These are phyloP conservation scores for Cyanocitta stelleri DNA, from an alignment of 2,113 vertebrate genomes.

Conservation along the genomic window DNA sequence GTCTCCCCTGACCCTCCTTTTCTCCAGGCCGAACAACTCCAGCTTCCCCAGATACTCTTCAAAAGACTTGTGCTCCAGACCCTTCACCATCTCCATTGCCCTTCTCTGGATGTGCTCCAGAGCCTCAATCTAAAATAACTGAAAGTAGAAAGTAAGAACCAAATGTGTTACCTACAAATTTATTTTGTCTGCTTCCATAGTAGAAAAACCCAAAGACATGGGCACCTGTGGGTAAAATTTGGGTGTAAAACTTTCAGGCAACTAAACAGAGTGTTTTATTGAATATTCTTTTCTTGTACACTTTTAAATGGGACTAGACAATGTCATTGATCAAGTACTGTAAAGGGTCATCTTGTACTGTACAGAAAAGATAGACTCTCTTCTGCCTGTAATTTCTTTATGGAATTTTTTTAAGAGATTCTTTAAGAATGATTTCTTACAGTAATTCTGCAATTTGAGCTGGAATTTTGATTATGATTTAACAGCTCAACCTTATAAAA, in stretches of 20 bases:
- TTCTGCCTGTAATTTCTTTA: not conserved
- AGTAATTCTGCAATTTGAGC: not conserved
- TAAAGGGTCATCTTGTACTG: not conserved
- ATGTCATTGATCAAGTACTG: not conserved
- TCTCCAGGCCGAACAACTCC: not conserved
- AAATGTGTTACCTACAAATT: not conserved
- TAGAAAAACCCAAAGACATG: not conserved
- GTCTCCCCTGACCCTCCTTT: not conserved
- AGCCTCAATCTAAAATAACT: not conserved
- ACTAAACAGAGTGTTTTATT: not conserved
- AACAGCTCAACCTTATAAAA: not conserved
- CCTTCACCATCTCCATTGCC: not conserved
- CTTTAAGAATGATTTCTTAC: not conserved
- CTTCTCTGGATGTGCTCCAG: rapidly evolving
- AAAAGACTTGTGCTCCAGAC: not conserved
- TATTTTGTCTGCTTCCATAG: not conserved
- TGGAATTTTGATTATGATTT: not conserved
- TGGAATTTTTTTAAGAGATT: not conserved
- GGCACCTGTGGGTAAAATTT: not conserved
- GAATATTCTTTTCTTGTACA: not conserved
- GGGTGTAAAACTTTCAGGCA: not conserved
- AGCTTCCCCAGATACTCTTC: not conserved
- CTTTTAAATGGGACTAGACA: not conserved
- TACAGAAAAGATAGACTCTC: not conserved
- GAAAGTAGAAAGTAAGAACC: not conserved